Conservation (phyloP, 2,797 vertebrate species). For the Danio aesculapii region DNA sequence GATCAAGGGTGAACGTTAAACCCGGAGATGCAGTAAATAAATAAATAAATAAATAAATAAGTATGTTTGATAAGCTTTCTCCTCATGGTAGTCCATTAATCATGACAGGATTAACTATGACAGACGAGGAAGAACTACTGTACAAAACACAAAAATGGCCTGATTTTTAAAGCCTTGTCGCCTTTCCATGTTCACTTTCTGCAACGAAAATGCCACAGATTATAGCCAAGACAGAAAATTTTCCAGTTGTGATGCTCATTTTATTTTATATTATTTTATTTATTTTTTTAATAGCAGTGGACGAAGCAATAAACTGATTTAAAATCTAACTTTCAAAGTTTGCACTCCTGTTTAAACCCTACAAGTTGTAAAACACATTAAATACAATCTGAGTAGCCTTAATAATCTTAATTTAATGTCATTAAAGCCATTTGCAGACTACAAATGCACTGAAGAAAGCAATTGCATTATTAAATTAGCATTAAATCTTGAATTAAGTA, state of each 20-base stretch:
- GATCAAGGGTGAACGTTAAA: background rate
- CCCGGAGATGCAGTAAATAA: background rate
- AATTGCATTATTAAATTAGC: too few species aligned
- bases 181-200: conserved; percentile 8
- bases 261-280: too few species aligned
- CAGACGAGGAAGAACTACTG: background rate
- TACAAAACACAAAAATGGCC: background rate
- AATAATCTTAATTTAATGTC: too few species aligned
- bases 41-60: background rate
- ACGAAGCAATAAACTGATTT: too few species aligned
- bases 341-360: too few species aligned
- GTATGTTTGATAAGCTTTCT: background rate
- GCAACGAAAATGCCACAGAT: background rate
- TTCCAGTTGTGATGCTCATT: conserved; percentile 3
- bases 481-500: background rate
- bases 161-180: conserved; percentile 10
- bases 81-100: conserved; percentile 8
- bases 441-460: background rate
- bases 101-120: conserved; percentile 5
- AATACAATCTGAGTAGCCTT: too few species aligned
- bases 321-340: too few species aligned
- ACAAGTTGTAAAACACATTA: too few species aligned
- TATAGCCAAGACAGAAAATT: conserved; percentile 5
- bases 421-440: background rate
- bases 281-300: too few species aligned